Percentiles rank a stretch among this genome's conserved stretches.
Conservation (phyloP, 2,888 invertebrate species). For the Macropis europaea region DNA sequence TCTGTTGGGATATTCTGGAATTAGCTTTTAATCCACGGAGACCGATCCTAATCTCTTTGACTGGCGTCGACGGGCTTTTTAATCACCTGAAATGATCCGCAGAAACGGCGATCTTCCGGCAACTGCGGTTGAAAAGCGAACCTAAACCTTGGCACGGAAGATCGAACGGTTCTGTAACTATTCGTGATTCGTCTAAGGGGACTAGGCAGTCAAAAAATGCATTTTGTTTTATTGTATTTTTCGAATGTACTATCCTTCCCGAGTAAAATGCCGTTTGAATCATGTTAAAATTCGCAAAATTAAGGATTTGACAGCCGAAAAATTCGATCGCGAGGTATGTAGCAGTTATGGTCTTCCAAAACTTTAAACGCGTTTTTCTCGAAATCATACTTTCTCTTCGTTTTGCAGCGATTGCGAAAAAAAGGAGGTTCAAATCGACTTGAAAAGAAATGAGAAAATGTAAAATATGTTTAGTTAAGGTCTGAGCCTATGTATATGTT, state of each 20-base stretch:
- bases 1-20: constrained; percentile 29
- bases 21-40: constrained; percentile 36
- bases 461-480: too few species aligned
- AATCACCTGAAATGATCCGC: constrained; percentile 35
- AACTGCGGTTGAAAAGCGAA: background rate
- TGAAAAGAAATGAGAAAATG: too few species aligned
- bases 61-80: constrained; percentile 23
- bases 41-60: constrained; percentile 40
- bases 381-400: too few species aligned
- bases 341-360: too few species aligned
- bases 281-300: too few species aligned
- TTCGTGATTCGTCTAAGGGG: background rate
- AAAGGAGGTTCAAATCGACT: too few species aligned
- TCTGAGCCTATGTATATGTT: too few species aligned
- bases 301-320: too few species aligned
- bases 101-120: background rate
- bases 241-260: background rate
- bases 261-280: constrained; percentile 24
- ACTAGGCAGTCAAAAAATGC: background rate
- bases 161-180: background rate
- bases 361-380: too few species aligned
- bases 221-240: background rate
- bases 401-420: too few species aligned
- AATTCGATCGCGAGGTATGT: too few species aligned
- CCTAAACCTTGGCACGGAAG: background rate